Conservation (phyloP, 2,888 invertebrate species). For the Kryphioiulus occultus region DNA sequence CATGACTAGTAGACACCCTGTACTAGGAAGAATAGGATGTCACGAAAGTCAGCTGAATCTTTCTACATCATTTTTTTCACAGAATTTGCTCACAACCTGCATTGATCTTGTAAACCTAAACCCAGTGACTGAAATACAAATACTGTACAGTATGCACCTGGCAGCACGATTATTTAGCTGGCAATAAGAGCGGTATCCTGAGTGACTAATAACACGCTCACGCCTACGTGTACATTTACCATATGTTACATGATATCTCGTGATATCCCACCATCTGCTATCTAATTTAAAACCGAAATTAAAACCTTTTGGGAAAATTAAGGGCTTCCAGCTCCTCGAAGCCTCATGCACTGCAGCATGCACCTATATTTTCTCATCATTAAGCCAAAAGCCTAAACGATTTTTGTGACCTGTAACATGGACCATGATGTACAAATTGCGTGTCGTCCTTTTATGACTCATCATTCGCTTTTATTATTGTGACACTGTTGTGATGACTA, state of each 20-base stretch:
- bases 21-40: too few relatives aligned
- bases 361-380: not conserved
- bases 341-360: not conserved
- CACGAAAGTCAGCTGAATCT: too few relatives aligned
- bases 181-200: not conserved
- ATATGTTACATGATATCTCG: not conserved
- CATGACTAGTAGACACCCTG: too few relatives aligned
- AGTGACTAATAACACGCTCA: not conserved
- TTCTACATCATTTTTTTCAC: not conserved
- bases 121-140: not conserved
- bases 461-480: not conserved
- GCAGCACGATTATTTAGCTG: not conserved
- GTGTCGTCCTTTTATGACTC: not conserved
- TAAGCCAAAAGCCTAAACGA: not conserved
- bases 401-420: not conserved
- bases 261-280: not conserved
- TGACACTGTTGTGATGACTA: not conserved
- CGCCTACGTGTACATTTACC: constrained; percentile 8
- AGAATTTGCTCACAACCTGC: not conserved
- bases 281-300: constrained; percentile 18
- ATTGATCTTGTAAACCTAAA: not conserved
- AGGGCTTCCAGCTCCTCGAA: not conserved
- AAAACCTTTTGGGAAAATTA: not conserved
- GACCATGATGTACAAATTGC: not conserved
- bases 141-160: not conserved